Evolutionary conservation across 2,888 invertebrate species (phyloP).

Genomic region (Drosophila multiciliata): DNA sequence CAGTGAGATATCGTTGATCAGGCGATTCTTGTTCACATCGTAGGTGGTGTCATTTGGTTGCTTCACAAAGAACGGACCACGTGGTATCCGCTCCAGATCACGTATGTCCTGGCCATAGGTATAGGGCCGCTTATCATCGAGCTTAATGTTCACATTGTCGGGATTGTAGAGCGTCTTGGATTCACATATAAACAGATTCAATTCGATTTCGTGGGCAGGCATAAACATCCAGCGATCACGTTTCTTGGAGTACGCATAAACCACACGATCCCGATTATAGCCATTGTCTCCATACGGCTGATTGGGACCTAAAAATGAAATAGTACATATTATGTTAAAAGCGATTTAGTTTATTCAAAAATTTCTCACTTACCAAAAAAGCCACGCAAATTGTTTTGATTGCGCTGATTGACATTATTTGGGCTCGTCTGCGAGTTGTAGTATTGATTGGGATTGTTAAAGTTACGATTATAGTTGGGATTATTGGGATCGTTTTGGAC

Average conservation of each 20-base stretch:
- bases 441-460: conserved; percentile 74
- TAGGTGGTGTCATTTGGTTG: conserved; percentile 94
- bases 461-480: conserved; percentile 71
- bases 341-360: neutral
- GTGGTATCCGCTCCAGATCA: conserved; percentile 92
- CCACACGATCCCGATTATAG: conserved; percentile 90
- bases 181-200: conserved; percentile 94
- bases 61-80: conserved; percentile 94
- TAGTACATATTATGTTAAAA: neutral
- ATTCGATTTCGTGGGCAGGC: conserved; percentile 91
- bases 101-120: conserved; percentile 94
- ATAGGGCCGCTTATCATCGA: conserved; percentile 92
- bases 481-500: conserved; percentile 74
- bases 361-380: conserved; percentile 66
- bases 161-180: conserved; percentile 81
- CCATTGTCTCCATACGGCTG: conserved; percentile 74
- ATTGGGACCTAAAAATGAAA: conserved; percentile 59
- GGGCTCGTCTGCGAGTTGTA: conserved; percentile 71
- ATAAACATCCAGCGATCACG: conserved; percentile 94
- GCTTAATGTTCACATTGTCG: conserved; percentile 90
- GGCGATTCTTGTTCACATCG: conserved; percentile 90
- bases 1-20: conserved; percentile 90
- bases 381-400: conserved; percentile 77
- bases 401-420: conserved; percentile 64
- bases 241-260: conserved; percentile 90